Conservation (phyloP, 2,113 vertebrate genomes). For the Mugil cephalus region DNA sequence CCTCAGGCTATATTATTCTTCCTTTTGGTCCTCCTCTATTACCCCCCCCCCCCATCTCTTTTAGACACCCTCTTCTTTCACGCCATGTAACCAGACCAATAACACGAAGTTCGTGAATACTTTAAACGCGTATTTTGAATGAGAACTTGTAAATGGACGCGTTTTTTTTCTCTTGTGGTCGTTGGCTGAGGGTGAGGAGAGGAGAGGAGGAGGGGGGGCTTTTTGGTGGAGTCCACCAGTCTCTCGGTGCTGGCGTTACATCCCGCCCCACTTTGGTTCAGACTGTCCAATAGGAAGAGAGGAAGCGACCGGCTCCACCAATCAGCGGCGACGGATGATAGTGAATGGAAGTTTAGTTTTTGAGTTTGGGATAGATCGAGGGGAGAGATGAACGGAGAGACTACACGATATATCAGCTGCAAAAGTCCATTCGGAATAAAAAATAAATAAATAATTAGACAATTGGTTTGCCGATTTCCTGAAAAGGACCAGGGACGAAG, state of each 20-base stretch:
- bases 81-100: neutral
- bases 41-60: neutral
- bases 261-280: constrained; percentile 36
- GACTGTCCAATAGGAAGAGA: constrained; percentile 56
- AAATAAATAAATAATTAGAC: neutral
- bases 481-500: neutral
- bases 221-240: constrained; percentile 18
- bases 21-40: neutral
- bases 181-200: too few relatives aligned
- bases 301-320: constrained; percentile 42
- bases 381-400: constrained; percentile 1
- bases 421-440: constrained; percentile 8
- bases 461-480: neutral
- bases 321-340: constrained; percentile 66
- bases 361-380: constrained; percentile 56
- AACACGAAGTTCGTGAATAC: neutral
- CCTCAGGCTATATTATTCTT: neutral
- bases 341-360: constrained; percentile 74
- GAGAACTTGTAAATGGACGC: neutral
- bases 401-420: rapidly evolving
- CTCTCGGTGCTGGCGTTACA: neutral
- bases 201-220: too few relatives aligned
- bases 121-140: neutral
- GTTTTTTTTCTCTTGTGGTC: too few relatives aligned
- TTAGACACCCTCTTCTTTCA: neutral